Evolutionary conservation across 1,140 invertebrate species (phyloP).

Genomic region (Agrilus planipennis): DNA sequence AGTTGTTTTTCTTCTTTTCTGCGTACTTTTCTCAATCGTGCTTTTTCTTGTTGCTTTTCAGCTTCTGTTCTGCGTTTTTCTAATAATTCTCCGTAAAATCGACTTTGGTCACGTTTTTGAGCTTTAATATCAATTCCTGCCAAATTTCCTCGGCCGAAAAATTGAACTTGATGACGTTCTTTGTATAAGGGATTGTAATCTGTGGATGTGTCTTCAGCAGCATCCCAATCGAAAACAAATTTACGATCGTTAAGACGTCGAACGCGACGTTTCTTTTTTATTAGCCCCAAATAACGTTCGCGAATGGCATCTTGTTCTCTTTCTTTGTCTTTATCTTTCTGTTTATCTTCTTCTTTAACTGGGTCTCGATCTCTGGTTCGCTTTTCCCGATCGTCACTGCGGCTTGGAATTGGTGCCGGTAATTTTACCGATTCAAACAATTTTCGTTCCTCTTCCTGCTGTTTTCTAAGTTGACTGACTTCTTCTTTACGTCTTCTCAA

Average conservation of each 20-base stretch:
- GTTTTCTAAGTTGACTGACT: slow-evolving; percentile 54
- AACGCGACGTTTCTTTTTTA: slow-evolving; percentile 88
- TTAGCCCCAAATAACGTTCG: slow-evolving; percentile 87
- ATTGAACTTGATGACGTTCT: slow-evolving; percentile 89
- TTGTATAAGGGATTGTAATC: slow-evolving; percentile 98
- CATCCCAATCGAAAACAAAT: slow-evolving; percentile 99
- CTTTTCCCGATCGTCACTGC: slow-evolving; percentile 22
- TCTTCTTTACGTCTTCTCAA: slow-evolving; percentile 79
- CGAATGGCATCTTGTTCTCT: slow-evolving; percentile 87
- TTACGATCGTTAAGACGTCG: slow-evolving; percentile 93
- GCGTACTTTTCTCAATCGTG: slow-evolving; percentile 86
- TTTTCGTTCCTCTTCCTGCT: slow-evolving; percentile 59
- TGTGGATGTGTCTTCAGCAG: slow-evolving; percentile 92
- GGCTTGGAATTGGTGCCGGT: slow-evolving; percentile 17
- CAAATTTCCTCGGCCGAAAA: slow-evolving; percentile 94
- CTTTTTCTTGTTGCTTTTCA: slow-evolving; percentile 96
- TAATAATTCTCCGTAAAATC: slow-evolving; percentile 94
- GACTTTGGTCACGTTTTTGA: slow-evolving; percentile 94
- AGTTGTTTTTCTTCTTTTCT: slow-evolving; percentile 96
- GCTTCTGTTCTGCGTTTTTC: slow-evolving; percentile 91
- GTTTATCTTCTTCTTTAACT: slow-evolving; percentile 37
- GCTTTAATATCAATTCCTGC: slow-evolving; percentile 96
- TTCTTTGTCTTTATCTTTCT: slow-evolving; percentile 72
- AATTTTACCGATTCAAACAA: slow-evolving; percentile 30
- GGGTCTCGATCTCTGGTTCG: slow-evolving; percentile 35